A percentile compares a stretch with the other conserved stretches of the same genome.
Evolutionary conservation across 2,797 vertebrate species (phyloP).

Genomic region (Thripadectes ignobilis): DNA sequence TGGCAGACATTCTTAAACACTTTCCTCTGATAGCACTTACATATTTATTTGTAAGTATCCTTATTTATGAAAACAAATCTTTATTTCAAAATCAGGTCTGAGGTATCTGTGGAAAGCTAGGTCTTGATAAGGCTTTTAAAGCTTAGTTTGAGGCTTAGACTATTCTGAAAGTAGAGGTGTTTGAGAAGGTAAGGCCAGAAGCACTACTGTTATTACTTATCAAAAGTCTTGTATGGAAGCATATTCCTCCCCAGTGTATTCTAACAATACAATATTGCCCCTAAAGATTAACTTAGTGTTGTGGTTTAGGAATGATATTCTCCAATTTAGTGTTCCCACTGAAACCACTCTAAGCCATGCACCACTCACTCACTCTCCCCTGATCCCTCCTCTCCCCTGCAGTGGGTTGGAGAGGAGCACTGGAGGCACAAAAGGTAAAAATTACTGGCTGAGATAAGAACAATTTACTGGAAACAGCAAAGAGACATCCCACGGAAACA

Average conservation of each 20-base stretch:
- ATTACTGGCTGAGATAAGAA: neutral
- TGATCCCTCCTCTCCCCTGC: rapidly evolving
- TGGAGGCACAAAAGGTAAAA: neutral
- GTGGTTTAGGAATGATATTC: neutral
- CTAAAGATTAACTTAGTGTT: neutral
- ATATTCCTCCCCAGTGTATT: neutral
- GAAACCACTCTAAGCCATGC: neutral
- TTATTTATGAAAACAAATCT: neutral
- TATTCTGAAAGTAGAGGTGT: neutral
- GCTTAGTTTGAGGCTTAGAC: neutral
- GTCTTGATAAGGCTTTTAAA: neutral
- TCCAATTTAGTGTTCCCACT: neutral
- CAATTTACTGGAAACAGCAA: neutral
- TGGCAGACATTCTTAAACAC: neutral
- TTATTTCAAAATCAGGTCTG: neutral
- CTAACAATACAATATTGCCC: neutral
- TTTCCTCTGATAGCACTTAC: neutral
- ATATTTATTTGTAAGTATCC: neutral
- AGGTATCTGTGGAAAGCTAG: neutral
- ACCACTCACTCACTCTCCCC: rapidly evolving
- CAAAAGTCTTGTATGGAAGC: neutral
- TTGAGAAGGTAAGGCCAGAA: neutral
- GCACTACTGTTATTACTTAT: neutral
- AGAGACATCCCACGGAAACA: neutral
- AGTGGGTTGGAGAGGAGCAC: neutral